Evolutionary conservation across 23 tunicate species (phyloP), one percentile per base, ranked within the genome.

Genomic region (Trididemnum nubilum): DNA sequence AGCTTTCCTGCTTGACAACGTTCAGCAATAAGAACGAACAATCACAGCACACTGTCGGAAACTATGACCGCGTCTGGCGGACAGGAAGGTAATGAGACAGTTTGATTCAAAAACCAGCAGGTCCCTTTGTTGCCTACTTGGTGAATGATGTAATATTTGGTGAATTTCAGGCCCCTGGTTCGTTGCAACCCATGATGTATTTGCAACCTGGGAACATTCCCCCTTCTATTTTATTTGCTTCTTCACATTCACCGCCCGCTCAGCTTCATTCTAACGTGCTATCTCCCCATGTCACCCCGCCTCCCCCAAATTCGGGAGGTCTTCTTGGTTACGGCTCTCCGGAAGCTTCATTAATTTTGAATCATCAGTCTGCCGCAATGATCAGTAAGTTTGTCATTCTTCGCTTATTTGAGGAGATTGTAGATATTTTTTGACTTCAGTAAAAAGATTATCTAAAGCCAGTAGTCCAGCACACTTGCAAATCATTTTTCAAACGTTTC

Each of bases 281-380:
- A 4, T 81, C 70, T 35, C 76, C 60, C 27, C 81, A 72, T 0
- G 67, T 32, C 0, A 52, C 73, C 1, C 74, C 85, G 49, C 86
- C 87, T 4, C 73, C 85, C 54, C 96, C 96, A 31, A 33, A 51
- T 60, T 85, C 88, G 22, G 31, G 58, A 2, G 2, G 44, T 2
- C 35, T 83, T 60, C 40, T 85, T 28, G 59, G 85, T 24, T 69
- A 18, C 28, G 77, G 33, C 9, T 39, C 33, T 40, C 65, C 78
- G 22, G 82, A 74, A 2, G 74, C 92, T 3, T 67, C 92, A 51
- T 23, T 88, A 24, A 40, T 88, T 22, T 31, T 88, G 82, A 40
- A 86, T 0, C 89, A 85, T 22, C 95, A 90, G 34, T 74, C 83
- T 23, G 28, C 86, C 2, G 76, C 88, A 22, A 2, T 85, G 69